Conservation (phyloP, 2,888 invertebrate species). For the Sphinx pinastri region DNA sequence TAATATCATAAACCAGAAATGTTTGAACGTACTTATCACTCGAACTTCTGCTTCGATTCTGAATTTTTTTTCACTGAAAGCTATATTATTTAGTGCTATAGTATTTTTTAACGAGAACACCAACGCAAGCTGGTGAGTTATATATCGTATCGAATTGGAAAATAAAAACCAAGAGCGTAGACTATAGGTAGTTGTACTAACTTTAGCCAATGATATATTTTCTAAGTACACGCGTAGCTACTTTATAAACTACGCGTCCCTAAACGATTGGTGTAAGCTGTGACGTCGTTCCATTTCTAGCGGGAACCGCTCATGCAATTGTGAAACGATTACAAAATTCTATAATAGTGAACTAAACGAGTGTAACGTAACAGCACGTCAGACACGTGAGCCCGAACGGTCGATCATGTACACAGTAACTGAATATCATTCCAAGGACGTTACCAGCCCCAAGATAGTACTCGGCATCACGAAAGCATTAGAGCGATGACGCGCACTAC, state of each 20-base stretch:
- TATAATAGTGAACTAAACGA: conserved; percentile 32
- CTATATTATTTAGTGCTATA: too few species aligned
- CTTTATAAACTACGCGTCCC: not conserved
- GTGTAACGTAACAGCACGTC: conserved; percentile 48
- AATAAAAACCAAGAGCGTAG: too few species aligned
- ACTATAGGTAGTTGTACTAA: too few species aligned
- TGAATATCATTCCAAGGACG: conserved; percentile 63
- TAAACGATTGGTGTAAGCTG: not conserved
- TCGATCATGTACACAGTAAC: conserved; percentile 32
- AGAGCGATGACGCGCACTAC: conserved; percentile 55
- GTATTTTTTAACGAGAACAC: too few species aligned
- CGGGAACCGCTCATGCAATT: not conserved
- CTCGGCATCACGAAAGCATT: conserved; percentile 52
- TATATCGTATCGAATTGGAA: too few species aligned
- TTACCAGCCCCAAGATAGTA: conserved; percentile 39
- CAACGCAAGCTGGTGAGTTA: too few species aligned
- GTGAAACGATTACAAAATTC: conserved; percentile 15
- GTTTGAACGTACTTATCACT: too few species aligned
- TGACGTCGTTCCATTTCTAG: not conserved
- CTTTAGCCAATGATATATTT: too few species aligned
- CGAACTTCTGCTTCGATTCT: too few species aligned
- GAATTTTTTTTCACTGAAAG: too few species aligned
- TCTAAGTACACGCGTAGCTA: not conserved
- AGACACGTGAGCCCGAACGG: conserved; percentile 47
- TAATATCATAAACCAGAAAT: too few species aligned